Base-by-base conservation (phyloP, 2,888 invertebrate genomes). In the Plusia festucae region DNA sequence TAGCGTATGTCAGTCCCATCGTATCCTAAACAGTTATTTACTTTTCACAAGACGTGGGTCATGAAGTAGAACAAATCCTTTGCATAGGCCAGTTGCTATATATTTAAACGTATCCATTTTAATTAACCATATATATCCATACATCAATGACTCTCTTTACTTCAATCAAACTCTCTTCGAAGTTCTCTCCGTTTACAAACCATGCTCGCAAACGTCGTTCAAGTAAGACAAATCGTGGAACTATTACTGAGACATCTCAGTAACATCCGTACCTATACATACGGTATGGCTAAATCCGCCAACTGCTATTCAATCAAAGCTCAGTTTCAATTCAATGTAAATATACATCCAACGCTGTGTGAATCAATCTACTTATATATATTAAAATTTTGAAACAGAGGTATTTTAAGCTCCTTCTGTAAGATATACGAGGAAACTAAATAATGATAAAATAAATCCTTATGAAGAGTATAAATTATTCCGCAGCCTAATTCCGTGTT, bases 321-420 rank as follows among this genome's bases (percentile, higher is more conserved):
- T 5, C 61, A 30, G 18, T 46, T 70, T 24, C 9, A 40, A 20
- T 16, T 32, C n/a, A 69, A 54, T 57, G 49, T 70, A 34, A 52
- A 59, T 58, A 32, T 57, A 60, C 15, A 59, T 16, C 27, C 32
- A 44, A 40, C 32, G 27, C 15, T 57, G 49, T 57, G 65, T 30
- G 53, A 69, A 57, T 18, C 7, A n/a, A 59, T 60, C 30, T 51
- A n/a, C n/a, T n/a, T n/a, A n/a, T n/a, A n/a, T n/a, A n/a, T n/a
- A 44, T 46, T 72, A 53, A 46, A 8, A 56, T 72, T 66, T 9
- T 30, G 9, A 30, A 30, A 8, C 30, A 30, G 5, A 16, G 2
- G 68, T n/a, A 22, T 55, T 60, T 56, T 60, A 60, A 53, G 30
- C 44, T 56, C 30, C 46, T 49, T 44, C 0, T 30, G 9, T 30